Evolutionary conservation across 2,113 vertebrate genomes (phyloP).

Genomic region (Otis tarda): DNA sequence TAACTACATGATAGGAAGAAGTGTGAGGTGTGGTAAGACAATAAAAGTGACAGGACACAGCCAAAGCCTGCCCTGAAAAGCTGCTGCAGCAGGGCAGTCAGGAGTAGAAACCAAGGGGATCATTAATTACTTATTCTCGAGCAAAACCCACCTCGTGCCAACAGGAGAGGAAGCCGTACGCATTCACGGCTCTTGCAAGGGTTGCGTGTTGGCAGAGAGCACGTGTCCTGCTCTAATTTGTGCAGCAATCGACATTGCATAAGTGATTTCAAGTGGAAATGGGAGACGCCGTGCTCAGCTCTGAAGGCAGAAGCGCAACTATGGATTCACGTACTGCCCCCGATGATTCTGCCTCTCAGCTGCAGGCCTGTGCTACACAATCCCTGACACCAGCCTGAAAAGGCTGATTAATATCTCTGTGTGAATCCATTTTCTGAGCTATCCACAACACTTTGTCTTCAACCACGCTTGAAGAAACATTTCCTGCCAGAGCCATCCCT

Average conservation of each 20-base stretch:
- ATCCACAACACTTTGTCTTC: not conserved
- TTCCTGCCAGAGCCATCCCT: not conserved
- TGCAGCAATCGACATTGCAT: not conserved
- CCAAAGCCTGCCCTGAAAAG: not conserved
- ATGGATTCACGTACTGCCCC: no score
- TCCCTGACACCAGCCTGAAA: not conserved
- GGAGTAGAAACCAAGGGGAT: not conserved
- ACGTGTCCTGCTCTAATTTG: not conserved
- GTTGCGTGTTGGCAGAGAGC: not conserved
- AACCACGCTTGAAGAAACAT: not conserved
- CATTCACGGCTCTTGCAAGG: not conserved
- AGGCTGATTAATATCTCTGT: rapidly evolving
- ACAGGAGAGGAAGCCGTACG: not conserved
- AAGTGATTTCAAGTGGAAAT: not conserved
- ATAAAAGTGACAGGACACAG: not conserved
- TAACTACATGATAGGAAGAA: not conserved
- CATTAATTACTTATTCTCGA: rapidly evolving
- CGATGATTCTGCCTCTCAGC: not conserved
- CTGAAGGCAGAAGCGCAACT: not conserved
- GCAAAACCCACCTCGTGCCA: not conserved
- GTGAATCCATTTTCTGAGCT: not conserved
- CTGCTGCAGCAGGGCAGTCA: not conserved
- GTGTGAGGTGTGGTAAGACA: not conserved
- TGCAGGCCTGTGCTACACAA: not conserved
- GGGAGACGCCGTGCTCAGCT: not conserved